Percentiles rank a stretch among this genome's conserved stretches.
phyloP scores from a whole-genome alignment of 2,113 vertebrate genomes.

The Daphoenositta chrysoptera region DNA sequence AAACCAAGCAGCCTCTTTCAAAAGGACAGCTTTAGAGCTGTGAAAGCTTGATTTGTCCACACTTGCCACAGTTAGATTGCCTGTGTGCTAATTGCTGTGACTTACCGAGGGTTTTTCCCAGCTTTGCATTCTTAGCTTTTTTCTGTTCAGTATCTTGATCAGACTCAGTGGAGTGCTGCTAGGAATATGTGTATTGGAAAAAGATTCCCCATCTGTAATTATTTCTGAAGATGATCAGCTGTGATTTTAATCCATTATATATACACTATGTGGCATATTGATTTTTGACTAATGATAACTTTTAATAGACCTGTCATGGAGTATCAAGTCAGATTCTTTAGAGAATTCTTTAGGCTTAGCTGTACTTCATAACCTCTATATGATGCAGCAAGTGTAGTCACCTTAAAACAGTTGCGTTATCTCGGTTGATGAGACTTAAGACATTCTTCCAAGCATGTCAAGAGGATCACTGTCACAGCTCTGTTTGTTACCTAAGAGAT shows the following conservation, averaged over 20 bases:
- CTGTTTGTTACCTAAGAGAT: neutral
- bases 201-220: neutral
- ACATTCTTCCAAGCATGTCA: neutral
- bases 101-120: neutral
- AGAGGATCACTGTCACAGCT: neutral
- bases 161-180: neutral
- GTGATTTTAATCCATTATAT: conserved; percentile 28
- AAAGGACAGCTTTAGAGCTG: neutral
- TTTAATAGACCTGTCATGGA: conserved; percentile 41
- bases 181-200: neutral
- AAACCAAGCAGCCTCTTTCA: neutral
- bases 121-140: neutral
- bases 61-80: neutral
- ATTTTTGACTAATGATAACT: conserved; percentile 43
- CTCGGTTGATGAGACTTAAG: conserved; percentile 4
- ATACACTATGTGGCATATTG: neutral
- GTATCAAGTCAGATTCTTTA: conserved; percentile 27
- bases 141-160: neutral
- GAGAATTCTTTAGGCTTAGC: conserved; percentile 1
- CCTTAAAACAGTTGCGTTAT: neutral
- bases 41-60: neutral
- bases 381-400: neutral
- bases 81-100: neutral
- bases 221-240: conserved; percentile 2
- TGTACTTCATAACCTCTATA: neutral